A percentile compares a stretch with the other conserved stretches of the same genome.
phyloP scores from a whole-genome alignment of 2,888 invertebrate species.

The Eurytoma californica region DNA sequence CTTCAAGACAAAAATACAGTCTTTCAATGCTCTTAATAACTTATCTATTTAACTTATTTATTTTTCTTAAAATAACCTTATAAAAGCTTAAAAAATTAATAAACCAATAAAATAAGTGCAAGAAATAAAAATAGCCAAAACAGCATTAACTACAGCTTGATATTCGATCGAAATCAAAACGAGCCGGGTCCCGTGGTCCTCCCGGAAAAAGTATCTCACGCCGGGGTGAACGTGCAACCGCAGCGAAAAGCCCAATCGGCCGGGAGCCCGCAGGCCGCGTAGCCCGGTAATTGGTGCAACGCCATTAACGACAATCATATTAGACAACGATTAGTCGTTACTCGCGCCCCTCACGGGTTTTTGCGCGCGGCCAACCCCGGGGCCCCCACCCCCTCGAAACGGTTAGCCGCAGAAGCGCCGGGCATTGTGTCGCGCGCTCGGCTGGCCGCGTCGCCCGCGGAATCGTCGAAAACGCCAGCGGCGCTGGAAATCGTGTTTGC shows the following conservation, averaged over 20 bases:
- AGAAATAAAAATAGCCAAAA: neutral
- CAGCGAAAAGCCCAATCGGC: too few relatives aligned
- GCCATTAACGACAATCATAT: conserved; percentile 16
- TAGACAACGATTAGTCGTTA: conserved; percentile 25
- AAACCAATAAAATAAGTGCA: neutral
- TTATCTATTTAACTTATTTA: too few relatives aligned
- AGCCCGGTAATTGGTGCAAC: neutral
- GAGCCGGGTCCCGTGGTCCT: neutral
- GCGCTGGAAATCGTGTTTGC: conserved; percentile 43
- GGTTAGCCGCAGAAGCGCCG: conserved; percentile 45
- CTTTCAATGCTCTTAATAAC: too few relatives aligned
- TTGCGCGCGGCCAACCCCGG: neutral
- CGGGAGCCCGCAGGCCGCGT: too few relatives aligned
- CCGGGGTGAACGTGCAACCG: too few relatives aligned
- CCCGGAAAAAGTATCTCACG: too few relatives aligned
- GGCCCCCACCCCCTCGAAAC: conserved; percentile 9
- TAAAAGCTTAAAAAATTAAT: neutral
- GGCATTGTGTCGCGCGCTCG: conserved; percentile 24
- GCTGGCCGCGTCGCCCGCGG: neutral
- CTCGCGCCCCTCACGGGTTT: neutral
- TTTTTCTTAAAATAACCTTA: too few relatives aligned
- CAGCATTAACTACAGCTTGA: too few relatives aligned
- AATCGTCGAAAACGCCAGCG: conserved; percentile 22
- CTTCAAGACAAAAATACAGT: too few relatives aligned
- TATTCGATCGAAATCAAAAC: too few relatives aligned